Percentiles rank a stretch among this genome's conserved stretches.
phyloP scores from a whole-genome alignment of 2,888 invertebrate species.

The Metellina segmentata region DNA sequence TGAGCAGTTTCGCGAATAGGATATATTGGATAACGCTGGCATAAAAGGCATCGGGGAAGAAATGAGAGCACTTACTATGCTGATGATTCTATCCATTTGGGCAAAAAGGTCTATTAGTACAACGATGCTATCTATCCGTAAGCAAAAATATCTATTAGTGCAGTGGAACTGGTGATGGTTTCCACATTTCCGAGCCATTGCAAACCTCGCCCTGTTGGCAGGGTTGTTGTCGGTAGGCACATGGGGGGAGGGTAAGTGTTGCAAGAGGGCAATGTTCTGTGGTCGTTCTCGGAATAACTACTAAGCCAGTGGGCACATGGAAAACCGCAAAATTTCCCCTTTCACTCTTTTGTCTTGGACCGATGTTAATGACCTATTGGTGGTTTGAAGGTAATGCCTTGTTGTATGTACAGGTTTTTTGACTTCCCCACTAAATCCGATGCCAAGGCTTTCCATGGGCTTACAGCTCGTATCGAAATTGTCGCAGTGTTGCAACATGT shows the following conservation, averaged over 20 bases:
- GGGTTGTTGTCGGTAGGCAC: neutral
- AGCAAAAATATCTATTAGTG: too few relatives aligned
- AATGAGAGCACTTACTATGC: too few relatives aligned
- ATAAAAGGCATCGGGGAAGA: too few relatives aligned
- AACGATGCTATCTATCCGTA: too few relatives aligned
- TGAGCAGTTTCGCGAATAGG: too few relatives aligned
- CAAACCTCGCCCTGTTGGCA: too few relatives aligned
- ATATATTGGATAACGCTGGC: too few relatives aligned
- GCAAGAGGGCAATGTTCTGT: conserved; percentile 42
- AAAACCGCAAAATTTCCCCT: conserved; percentile 49
- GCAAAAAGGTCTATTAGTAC: too few relatives aligned
- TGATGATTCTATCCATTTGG: too few relatives aligned
- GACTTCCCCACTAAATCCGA: conserved; percentile 30
- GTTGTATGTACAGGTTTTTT: conserved; percentile 19
- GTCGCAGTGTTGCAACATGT: conserved; percentile 36
- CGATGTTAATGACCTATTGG: conserved; percentile 62
- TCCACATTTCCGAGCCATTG: too few relatives aligned
- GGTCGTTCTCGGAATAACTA: conserved; percentile 34
- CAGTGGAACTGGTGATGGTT: too few relatives aligned
- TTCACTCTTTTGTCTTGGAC: conserved; percentile 20
- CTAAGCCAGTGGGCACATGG: conserved; percentile 54
- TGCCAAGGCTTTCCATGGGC: conserved; percentile 27
- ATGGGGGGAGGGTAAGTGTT: conserved; percentile 1
- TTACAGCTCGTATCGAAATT: neutral
- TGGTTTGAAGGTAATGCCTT: conserved; percentile 24